Percentiles rank a stretch among this genome's conserved stretches.
Conservation (phyloP, 64 coral and sea anemone species). For the Actinia equina region DNA sequence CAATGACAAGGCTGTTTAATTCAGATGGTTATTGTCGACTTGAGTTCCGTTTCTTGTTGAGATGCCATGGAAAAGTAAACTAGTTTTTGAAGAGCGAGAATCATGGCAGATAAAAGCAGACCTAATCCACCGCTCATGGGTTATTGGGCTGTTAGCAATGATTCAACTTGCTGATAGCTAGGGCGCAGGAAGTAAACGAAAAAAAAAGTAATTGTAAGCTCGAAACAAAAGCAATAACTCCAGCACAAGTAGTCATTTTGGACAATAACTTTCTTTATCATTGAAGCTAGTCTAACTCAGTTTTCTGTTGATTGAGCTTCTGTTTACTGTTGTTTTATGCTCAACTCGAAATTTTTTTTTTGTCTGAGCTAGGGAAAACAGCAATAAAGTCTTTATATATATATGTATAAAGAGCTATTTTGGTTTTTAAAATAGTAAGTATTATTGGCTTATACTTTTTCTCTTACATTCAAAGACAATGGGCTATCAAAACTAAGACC, state of each 20-base stretch:
- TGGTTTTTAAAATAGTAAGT: too few species aligned
- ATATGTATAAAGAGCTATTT: too few species aligned
- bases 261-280: neutral
- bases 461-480: too few species aligned
- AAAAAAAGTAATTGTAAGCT: neutral
- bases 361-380: too few species aligned
- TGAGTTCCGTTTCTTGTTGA: conserved; percentile 6
- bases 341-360: too few species aligned
- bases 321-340: too few species aligned
- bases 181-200: neutral
- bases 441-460: too few species aligned
- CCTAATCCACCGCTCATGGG: neutral
- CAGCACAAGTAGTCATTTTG: neutral
- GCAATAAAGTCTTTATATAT: too few species aligned
- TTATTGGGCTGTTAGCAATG: neutral
- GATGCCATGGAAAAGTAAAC: neutral
- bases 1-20: conserved; percentile 16
- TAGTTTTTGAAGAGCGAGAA: neutral
- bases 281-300: neutral
- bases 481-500: too few species aligned
- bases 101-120: neutral
- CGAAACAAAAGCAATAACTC: conserved; percentile 2
- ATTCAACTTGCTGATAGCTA: neutral
- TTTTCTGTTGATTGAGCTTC: neutral
- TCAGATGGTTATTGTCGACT: conserved; percentile 15